Evolutionary conservation across 1,140 invertebrate species (phyloP), one percentile per base, ranked within the genome.

Genomic region (Cyclina sinensis): DNA sequence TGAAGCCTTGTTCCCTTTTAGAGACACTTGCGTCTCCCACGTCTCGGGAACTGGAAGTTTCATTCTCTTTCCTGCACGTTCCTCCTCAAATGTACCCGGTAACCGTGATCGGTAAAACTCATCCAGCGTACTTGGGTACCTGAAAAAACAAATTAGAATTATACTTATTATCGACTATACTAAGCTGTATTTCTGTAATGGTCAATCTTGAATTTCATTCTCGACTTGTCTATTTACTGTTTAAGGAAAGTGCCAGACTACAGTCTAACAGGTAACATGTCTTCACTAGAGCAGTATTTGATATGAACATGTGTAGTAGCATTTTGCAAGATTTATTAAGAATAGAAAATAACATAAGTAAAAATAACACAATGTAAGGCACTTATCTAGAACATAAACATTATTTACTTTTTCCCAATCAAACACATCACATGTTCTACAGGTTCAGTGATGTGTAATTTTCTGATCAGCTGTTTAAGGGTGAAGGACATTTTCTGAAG

Each of bases 1-100:
- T 32, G 89, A 70, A 0, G 95, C 94, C 84, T 95, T 96, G 89
- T 96, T 96, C 39, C 96, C 96, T 88, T 95, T 94, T 0, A 95
- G 80, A 1, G 96, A 95, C 39, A 96, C 93, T 90, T 96, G 95
- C 1, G 96, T 96, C 88, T 96, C 96, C 96, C 96, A 96, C 3
- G 96, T 96, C 90, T 96, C 95, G 21, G 96, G 96, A 54, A 94
- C 92, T 12, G 95, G 94, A 7, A 96, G 91, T 91, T 96, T 96
- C 96, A 96, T 96, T 57, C 96, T 93, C 89, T 96, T 95, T 7
- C 96, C 96, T 16, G 95, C 94, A 54, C 90, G 89, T 68, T 94
- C 93, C 81, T 94, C 91, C 43, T 96, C 95, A 93, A 93, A 96
- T 30, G 92, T 92, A 4, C 96, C 96, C 9, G 95, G 94, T 59